Conservation (phyloP, 1,140 invertebrate species). For the Eurosta solidaginis region DNA sequence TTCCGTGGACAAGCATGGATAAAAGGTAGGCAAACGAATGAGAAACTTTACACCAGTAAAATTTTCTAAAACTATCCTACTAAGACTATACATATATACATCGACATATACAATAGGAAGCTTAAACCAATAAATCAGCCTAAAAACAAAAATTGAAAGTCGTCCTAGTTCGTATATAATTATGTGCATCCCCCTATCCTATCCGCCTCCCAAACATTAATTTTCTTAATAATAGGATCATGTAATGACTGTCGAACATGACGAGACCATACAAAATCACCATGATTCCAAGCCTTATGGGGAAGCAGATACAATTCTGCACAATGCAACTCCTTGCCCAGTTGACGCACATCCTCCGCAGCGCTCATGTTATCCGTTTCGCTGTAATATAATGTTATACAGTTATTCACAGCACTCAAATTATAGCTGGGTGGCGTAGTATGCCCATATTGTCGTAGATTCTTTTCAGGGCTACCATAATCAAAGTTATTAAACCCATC, state of each 20-base stretch:
- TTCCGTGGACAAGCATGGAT: no score
- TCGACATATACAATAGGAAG: no score
- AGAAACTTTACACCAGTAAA: no score
- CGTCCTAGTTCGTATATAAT: no score
- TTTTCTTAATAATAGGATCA: slow-evolving; percentile 49
- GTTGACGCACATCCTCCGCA: slow-evolving; percentile 57
- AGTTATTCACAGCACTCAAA: slow-evolving; percentile 65
- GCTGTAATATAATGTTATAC: slow-evolving; percentile 65
- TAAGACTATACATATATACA: no score
- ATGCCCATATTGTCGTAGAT: slow-evolving; percentile 59
- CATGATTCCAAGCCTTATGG: slow-evolving; percentile 61
- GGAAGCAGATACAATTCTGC: slow-evolving; percentile 56
- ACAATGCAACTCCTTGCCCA: slow-evolving; percentile 44
- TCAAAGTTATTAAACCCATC: slow-evolving; percentile 59
- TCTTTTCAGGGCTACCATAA: slow-evolving; percentile 54
- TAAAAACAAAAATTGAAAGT: no score
- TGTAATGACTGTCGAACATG: slow-evolving; percentile 60
- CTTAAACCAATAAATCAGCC: no score
- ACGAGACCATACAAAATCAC: slow-evolving; percentile 64
- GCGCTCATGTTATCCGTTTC: slow-evolving; percentile 66
- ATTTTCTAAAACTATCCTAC: no score
- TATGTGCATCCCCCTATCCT: background rate
- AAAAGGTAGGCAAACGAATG: no score
- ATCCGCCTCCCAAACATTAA: background rate
- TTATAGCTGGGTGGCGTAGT: slow-evolving; percentile 64